These are phyloP conservation scores for Amphiprion clarkii DNA, from an alignment of 2,797 vertebrate genomes.

Conservation along the genomic window DNA sequence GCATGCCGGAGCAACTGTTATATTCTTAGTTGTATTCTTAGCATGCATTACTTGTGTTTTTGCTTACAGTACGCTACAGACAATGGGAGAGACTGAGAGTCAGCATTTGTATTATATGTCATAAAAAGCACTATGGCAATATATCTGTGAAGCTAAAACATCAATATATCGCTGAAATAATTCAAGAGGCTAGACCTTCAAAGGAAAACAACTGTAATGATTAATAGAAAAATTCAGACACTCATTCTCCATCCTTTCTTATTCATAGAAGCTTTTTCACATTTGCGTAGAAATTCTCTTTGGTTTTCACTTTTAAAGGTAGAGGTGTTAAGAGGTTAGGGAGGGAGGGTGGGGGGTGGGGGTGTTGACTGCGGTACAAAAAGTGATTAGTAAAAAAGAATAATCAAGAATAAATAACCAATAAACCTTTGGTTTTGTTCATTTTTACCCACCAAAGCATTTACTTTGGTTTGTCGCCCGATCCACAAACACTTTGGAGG, in stretches of 20 bases:
- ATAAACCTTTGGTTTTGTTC: conserved; percentile 86
- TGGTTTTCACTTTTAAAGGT: conserved; percentile 46
- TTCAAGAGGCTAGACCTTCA: conserved; percentile 34
- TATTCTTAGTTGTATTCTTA: conserved; percentile 23
- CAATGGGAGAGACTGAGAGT: conserved; percentile 19
- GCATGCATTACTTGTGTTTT: conserved; percentile 32
- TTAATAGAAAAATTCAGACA: conserved; percentile 31
- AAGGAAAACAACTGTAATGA: conserved; percentile 45
- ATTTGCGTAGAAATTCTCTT: conserved; percentile 46
- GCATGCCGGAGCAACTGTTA: conserved; percentile 18
- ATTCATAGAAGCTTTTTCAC: conserved; percentile 49
- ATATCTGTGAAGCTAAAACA: conserved; percentile 29
- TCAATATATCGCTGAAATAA: conserved; percentile 26
- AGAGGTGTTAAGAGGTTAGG: conserved; percentile 54
- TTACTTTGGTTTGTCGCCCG: conserved; percentile 99
- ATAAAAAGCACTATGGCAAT: conserved; percentile 24
- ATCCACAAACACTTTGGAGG: conserved; percentile 99
- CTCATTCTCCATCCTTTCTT: conserved; percentile 39
- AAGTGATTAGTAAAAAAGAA: conserved; percentile 83
- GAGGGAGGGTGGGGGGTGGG: conserved; percentile 56
- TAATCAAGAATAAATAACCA: conserved; percentile 84
- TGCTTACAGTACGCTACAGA: conserved; percentile 24
- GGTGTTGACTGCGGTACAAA: conserved; percentile 80
- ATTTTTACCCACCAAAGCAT: conserved; percentile 99
- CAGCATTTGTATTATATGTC: conserved; percentile 36